These are phyloP conservation scores for Resseliella maxima DNA, from an alignment of 2,888 invertebrate species.

Conservation along the genomic window DNA sequence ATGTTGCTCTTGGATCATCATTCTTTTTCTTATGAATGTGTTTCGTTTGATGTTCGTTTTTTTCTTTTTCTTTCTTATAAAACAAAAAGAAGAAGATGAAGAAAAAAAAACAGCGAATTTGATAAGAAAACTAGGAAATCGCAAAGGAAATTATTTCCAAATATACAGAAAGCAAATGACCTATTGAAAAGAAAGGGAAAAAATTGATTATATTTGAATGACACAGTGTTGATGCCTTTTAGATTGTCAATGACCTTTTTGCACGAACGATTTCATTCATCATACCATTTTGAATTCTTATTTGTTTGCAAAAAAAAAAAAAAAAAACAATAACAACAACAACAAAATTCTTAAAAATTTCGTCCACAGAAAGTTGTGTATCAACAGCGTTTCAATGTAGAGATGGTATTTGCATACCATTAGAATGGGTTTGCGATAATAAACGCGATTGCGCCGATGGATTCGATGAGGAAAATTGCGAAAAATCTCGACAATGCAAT, in stretches of 20 bases:
- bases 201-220: neutral
- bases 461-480: conserved; percentile 73
- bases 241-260: conserved; percentile 4
- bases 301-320: no score
- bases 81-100: neutral
- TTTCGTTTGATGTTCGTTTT: no score
- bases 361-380: conserved; percentile 70
- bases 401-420: conserved; percentile 81
- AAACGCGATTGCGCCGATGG: conserved; percentile 81
- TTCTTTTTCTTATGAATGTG: no score
- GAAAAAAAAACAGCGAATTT: neutral
- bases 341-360: neutral
- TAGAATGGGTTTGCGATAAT: conserved; percentile 83
- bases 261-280: neutral
- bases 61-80: no score
- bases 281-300: neutral
- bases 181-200: no score
- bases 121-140: neutral
- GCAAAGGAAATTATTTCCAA: no score
- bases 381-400: conserved; percentile 77
- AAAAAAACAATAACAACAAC: no score
- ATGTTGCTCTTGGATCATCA: no score
- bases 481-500: conserved; percentile 67
- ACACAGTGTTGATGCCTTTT: neutral
- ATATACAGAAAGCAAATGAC: no score